Conservation (phyloP, 2,113 vertebrate genomes). For the Phodopus roborovskii region DNA sequence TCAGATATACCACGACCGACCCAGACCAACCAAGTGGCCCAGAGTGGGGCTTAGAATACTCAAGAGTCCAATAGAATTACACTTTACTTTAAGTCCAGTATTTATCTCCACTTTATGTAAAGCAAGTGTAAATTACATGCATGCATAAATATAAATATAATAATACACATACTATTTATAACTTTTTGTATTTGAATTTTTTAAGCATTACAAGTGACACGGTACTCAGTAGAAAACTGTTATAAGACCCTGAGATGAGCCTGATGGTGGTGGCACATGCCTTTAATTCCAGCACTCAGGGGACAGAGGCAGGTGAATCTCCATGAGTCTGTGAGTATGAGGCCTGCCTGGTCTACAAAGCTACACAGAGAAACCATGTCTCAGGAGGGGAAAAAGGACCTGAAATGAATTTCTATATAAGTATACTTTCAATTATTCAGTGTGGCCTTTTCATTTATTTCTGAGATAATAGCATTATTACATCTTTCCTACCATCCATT, state of each 20-base stretch:
- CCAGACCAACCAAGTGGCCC: neutral
- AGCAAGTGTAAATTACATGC: neutral
- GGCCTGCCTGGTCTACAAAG: too few relatives aligned
- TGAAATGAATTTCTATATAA: neutral
- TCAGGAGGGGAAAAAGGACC: neutral
- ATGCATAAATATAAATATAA: neutral
- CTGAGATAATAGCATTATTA: neutral
- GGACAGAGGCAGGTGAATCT: too few relatives aligned
- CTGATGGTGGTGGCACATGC: too few relatives aligned
- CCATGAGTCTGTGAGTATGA: too few relatives aligned
- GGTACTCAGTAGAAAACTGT: neutral
- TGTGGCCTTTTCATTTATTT: neutral
- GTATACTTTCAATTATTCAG: constrained; percentile 6
- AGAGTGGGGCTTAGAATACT: neutral
- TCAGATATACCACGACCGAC: neutral
- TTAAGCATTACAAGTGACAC: neutral
- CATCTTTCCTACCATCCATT: neutral
- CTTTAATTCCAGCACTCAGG: too few relatives aligned
- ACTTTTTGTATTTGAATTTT: neutral
- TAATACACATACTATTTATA: neutral
- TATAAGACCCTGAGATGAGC: neutral
- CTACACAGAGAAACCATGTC: too few relatives aligned
- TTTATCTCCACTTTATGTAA: neutral
- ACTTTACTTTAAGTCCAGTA: neutral
- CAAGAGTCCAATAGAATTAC: neutral